phyloP scores from a whole-genome alignment of 2,888 invertebrate genomes.

The Seladonia tumulorum region DNA sequence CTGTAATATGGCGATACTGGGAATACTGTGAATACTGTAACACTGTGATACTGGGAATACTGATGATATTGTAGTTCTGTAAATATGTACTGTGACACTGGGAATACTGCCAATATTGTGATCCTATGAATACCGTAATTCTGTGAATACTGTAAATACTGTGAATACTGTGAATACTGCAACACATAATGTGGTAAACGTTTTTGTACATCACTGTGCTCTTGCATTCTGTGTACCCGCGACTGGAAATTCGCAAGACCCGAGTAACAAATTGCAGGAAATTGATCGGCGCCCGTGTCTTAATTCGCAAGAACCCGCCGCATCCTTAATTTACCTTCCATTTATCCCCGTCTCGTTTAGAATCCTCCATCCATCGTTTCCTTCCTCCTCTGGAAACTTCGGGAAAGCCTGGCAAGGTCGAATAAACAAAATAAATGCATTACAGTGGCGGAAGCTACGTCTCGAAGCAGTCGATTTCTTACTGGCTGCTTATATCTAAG shows the following conservation, averaged over 20 bases:
- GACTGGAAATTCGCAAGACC: not conserved
- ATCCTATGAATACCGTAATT: not conserved
- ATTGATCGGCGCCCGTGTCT: conserved; percentile 17
- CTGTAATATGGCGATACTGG: no score
- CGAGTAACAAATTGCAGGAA: conserved; percentile 12
- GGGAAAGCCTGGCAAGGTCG: not conserved
- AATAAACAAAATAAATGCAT: conserved; percentile 21
- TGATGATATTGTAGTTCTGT: no score
- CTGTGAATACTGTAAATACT: not conserved
- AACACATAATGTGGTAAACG: not conserved
- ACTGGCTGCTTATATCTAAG: not conserved
- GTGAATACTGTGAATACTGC: not conserved
- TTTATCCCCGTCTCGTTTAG: conserved; percentile 28
- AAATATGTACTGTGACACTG: no score
- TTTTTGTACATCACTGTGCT: not conserved
- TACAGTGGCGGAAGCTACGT: not conserved
- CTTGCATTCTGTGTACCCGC: not conserved
- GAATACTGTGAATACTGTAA: no score
- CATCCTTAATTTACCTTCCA: conserved; percentile 21
- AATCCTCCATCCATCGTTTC: conserved; percentile 20
- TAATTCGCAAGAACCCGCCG: conserved; percentile 1
- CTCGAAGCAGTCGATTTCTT: not conserved
- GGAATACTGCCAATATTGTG: no score
- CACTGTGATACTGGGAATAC: no score
- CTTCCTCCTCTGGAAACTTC: not conserved